These are phyloP conservation scores for Eulemur mongoz DNA, from an alignment of 2,797 vertebrate species.

Conservation along the genomic window DNA sequence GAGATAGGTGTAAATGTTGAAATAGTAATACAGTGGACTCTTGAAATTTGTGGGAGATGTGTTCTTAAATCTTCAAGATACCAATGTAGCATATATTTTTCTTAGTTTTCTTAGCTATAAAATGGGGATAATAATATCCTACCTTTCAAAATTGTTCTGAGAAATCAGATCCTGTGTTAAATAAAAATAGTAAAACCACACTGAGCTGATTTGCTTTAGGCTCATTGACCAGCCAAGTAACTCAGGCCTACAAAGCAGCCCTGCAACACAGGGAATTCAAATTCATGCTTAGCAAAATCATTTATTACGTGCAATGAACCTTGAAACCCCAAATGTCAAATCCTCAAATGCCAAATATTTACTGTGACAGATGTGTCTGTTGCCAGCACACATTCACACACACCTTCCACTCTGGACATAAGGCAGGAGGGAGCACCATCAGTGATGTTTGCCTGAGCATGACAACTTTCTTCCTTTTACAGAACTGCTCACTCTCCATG, in stretches of 20 bases:
- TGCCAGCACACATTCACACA: neutral
- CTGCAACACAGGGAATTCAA: neutral
- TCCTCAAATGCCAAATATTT: neutral
- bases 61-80: neutral
- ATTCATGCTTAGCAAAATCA: conserved; percentile 16
- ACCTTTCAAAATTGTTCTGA: neutral
- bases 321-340: conserved; percentile 28
- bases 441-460: neutral
- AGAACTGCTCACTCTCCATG: neutral
- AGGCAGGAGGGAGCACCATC: neutral
- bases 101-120: neutral
- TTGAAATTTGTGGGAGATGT: neutral
- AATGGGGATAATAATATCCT: neutral
- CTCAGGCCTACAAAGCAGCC: neutral
- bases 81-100: neutral
- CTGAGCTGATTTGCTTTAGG: neutral
- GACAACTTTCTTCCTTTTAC: neutral
- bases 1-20: neutral
- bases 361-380: neutral
- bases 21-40: neutral
- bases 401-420: neutral
- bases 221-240: neutral
- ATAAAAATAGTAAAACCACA: neutral
- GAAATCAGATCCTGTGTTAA: conserved; percentile 10
- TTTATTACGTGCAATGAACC: neutral